Evolutionary conservation across 2,797 vertebrate species (phyloP).

Genomic region (Cyclopterus lumpus): DNA sequence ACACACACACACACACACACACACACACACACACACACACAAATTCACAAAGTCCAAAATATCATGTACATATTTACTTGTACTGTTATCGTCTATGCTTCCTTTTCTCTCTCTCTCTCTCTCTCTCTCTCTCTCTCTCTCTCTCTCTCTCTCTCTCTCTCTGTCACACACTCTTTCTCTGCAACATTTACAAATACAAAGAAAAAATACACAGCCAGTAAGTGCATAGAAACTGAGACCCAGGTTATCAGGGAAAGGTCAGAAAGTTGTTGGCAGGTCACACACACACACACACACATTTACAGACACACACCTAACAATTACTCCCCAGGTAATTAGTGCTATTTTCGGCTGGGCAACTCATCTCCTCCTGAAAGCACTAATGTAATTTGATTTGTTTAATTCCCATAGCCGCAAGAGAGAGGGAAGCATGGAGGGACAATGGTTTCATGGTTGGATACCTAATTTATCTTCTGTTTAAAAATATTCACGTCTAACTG

Average conservation of each 20-base stretch:
- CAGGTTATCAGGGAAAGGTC: slow-evolving; percentile 47
- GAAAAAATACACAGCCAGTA: slow-evolving; percentile 9
- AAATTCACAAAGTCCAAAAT: slow-evolving; percentile 33
- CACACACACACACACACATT: neutral
- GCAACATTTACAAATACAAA: slow-evolving; percentile 2
- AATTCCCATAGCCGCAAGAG: slow-evolving; percentile 53
- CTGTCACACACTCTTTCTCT: neutral
- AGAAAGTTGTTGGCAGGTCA: slow-evolving; percentile 36
- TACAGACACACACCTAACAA: slow-evolving; percentile 41
- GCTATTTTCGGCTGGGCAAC: slow-evolving; percentile 58
- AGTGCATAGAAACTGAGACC: slow-evolving; percentile 21
- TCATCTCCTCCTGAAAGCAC: slow-evolving; percentile 59
- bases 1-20: slow-evolving; percentile 25
- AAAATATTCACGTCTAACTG: slow-evolving; percentile 41
- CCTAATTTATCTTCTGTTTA: slow-evolving; percentile 34
- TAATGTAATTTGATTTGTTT: slow-evolving; percentile 66
- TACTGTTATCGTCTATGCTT: slow-evolving; percentile 23
- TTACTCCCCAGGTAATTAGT: slow-evolving; percentile 67
- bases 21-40: neutral
- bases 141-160: neutral
- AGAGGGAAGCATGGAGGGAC: slow-evolving; percentile 34
- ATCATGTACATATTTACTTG: slow-evolving; percentile 40
- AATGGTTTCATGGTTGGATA: slow-evolving; percentile 56
- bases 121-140: neutral
- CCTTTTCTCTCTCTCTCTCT: neutral